Conservation (phyloP, 2,888 invertebrate species). For the Trichopoda pennipes region DNA sequence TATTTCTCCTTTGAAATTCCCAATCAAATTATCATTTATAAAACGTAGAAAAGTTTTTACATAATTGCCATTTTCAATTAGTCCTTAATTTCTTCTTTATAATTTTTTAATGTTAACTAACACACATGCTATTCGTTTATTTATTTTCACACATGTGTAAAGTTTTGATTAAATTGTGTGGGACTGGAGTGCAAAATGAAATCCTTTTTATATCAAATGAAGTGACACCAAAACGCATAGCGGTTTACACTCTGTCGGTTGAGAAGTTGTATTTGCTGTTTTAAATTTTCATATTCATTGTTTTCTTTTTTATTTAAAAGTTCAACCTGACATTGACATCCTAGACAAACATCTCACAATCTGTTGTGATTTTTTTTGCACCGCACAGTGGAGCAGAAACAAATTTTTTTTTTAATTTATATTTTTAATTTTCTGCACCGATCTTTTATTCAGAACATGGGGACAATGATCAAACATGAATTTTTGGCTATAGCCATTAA, state of each 20-base stretch:
- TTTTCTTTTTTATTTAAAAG: conserved; percentile 46
- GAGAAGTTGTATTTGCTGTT: conserved; percentile 28
- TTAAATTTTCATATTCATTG: conserved; percentile 10
- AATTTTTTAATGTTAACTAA: not conserved
- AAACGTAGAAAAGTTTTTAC: conserved; percentile 27
- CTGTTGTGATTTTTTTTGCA: conserved; percentile 41
- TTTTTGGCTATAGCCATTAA: too few relatives aligned
- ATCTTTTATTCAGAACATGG: too few relatives aligned
- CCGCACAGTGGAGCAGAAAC: not conserved
- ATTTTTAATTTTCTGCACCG: too few relatives aligned
- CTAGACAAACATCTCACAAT: conserved; percentile 57
- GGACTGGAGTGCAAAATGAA: conserved; percentile 29
- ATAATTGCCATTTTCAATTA: conserved; percentile 59
- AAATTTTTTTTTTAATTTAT: too few relatives aligned
- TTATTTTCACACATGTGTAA: not conserved
- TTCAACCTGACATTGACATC: conserved; percentile 57
- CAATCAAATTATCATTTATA: conserved; percentile 47
- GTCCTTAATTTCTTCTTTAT: conserved; percentile 18
- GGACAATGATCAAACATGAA: too few relatives aligned
- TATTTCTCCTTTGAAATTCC: conserved; percentile 14
- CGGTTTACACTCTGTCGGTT: conserved; percentile 64
- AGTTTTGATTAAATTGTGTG: not conserved
- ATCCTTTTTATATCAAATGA: conserved; percentile 54
- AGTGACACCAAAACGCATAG: conserved; percentile 62
- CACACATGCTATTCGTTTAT: conserved; percentile 13